Conservation (phyloP, 2,888 invertebrate species). For the Julus scandinavius region DNA sequence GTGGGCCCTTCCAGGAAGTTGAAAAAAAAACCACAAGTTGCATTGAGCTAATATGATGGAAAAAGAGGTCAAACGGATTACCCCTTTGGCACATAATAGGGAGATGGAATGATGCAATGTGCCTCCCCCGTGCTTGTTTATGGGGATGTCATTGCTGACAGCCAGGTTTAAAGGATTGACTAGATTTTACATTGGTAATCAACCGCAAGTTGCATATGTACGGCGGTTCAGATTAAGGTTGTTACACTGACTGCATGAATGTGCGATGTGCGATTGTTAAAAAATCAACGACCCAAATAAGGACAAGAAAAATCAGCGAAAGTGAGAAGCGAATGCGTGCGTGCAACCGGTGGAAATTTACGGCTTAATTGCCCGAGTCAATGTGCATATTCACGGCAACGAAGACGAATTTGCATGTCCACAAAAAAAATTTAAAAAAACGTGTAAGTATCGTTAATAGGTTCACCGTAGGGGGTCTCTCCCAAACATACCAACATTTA, state of each 20-base stretch:
- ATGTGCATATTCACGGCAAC: constrained; percentile 23
- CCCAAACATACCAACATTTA: not conserved
- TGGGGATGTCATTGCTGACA: constrained; percentile 27
- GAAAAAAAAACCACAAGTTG: not conserved
- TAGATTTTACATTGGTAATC: constrained; percentile 15
- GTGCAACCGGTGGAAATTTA: constrained; percentile 33
- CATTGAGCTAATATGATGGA: not conserved
- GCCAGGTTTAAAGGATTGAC: constrained; percentile 33
- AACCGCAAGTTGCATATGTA: not conserved
- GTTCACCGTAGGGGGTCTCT: not conserved
- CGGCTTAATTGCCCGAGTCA: not conserved
- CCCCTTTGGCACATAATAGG: constrained; percentile 12
- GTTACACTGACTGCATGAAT: constrained; percentile 33
- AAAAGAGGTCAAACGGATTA: constrained; percentile 33
- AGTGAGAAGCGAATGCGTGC: constrained; percentile 33
- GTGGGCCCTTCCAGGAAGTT: constrained; percentile 9
- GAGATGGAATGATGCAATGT: not conserved
- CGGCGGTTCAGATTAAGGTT: constrained; percentile 33
- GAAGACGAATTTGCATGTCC: constrained; percentile 15
- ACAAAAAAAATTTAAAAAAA: too few species aligned
- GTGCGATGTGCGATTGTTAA: constrained; percentile 33
- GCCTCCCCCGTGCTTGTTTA: not conserved
- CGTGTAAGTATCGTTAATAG: not conserved
- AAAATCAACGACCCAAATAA: constrained; percentile 31
- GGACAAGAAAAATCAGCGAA: constrained; percentile 27